Percentiles rank a stretch among this genome's conserved stretches.
These are phyloP conservation scores for Penelope pileata DNA, from an alignment of 2,113 vertebrate species.

Conservation along the genomic window DNA sequence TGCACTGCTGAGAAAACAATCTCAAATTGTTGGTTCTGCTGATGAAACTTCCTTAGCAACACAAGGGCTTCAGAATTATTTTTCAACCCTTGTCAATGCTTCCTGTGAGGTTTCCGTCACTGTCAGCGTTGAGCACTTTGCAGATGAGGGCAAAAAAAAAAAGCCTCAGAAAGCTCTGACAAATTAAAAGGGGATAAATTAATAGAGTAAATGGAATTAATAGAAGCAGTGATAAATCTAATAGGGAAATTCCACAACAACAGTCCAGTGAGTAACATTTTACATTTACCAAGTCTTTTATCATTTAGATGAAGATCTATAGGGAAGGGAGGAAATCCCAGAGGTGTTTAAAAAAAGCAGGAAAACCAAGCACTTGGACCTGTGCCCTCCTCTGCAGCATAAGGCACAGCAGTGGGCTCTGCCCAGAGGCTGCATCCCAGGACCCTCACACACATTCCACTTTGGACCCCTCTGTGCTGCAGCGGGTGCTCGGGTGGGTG, in stretches of 20 bases:
- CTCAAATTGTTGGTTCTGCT: conserved; percentile 50
- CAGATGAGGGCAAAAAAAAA: background rate
- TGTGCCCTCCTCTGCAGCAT: background rate
- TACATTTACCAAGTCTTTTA: background rate
- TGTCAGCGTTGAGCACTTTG: background rate
- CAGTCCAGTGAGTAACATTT: background rate
- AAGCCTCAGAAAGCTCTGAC: background rate
- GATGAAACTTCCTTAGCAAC: conserved; percentile 73
- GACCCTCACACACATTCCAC: accelerated
- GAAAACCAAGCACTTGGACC: background rate
- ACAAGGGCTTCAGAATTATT: conserved; percentile 63
- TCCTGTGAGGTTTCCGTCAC: conserved; percentile 66
- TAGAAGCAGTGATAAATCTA: conserved; percentile 25
- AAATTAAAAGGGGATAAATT: conserved; percentile 35
- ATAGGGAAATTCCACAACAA: background rate
- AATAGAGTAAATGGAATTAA: conserved; percentile 48
- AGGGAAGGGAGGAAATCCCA: background rate
- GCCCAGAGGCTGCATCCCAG: accelerated
- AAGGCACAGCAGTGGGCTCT: background rate
- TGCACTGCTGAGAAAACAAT: conserved; percentile 67
- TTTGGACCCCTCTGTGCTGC: accelerated
- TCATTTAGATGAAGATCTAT: background rate
- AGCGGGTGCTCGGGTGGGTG: accelerated
- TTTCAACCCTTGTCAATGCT: conserved; percentile 61
- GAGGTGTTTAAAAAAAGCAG: background rate